Base-by-base conservation (phyloP, 1,140 invertebrate genomes). In the Ephestia elutella region DNA sequence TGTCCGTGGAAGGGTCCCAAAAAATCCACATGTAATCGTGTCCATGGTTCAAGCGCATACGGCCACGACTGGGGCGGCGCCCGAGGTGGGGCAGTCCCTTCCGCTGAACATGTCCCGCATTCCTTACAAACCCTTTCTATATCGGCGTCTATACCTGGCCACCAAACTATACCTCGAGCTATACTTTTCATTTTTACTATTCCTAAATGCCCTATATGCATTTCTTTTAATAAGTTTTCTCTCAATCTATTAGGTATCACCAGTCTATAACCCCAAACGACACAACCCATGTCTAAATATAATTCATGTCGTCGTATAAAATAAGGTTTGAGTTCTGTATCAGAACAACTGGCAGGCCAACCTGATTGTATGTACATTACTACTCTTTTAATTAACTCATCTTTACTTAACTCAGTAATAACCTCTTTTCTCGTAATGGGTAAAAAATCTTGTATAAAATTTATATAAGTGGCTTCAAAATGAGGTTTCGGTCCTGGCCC, bases 201-300 rank as follows among this genome's bases (percentile, higher is more conserved):
- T 32, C 54, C 50, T 19, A 53, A 19, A 19, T 53, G 50, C 5
- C 17, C 17, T 19, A 20, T 19, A 51, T 60, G 54, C 11, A 60
- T 59, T 56, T 81, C 68, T 28, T 83, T 54, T 5, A 90, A 58
- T 9, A 90, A 66, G 54, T 68, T 30, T 10, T 64, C 17, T 50
- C 71, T 77, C 38, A 89, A 59, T 17, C 32, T 55, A 49, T 59
- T n/a, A 0, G 90, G 90, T 19, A 90, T 78, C n/a, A 68, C 54
- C 2, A 68, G 15, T 15, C 62, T 30, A 18, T 61, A 61, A 7
- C 62, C 62, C 62, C 62, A 61, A 8, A 64, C 44, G 21, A 69
- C 55, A 51, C 64, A 72, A 11, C 56, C 65, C 1, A 61, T 59
- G 28, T 66, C 64, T 13, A 66, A 61, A 18, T 72, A 60, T 35